Evolutionary conservation across 2,113 vertebrate genomes (phyloP).

Genomic region (Cyprinodon variegatus): DNA sequence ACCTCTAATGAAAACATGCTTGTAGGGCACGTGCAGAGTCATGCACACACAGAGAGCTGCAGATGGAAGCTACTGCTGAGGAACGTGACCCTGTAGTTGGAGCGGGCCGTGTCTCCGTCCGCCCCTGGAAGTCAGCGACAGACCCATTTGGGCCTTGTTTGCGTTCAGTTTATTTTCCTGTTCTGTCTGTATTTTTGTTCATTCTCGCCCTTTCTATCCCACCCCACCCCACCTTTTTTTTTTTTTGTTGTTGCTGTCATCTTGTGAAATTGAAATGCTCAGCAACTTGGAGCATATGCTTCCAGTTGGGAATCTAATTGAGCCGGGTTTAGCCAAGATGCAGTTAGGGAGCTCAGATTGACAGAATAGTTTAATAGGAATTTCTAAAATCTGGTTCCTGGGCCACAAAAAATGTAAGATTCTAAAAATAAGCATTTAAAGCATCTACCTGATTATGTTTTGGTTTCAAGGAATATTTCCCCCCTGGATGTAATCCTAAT

Average conservation of each 20-base stretch:
- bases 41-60: conserved; percentile 22
- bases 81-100: conserved; percentile 70
- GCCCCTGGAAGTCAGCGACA: conserved; percentile 31
- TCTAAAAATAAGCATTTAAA: conserved; percentile 6
- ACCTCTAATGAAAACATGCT: conserved; percentile 51
- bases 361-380: neutral
- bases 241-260: conserved; percentile 29
- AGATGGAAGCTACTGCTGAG: conserved; percentile 57
- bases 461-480: neutral
- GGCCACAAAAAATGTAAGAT: neutral
- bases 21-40: conserved; percentile 18
- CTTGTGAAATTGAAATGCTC: conserved; percentile 67
- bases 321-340: conserved; percentile 55
- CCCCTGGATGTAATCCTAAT: neutral
- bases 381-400: conserved; percentile 3
- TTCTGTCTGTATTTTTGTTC: conserved; percentile 23
- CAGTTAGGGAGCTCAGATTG: neutral
- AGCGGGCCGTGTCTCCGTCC: conserved; percentile 41
- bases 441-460: conserved; percentile 8
- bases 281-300: conserved; percentile 74
- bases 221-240: neutral
- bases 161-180: conserved; percentile 68
- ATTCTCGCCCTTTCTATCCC: neutral
- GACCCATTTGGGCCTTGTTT: conserved; percentile 42
- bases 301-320: conserved; percentile 69